These are phyloP conservation scores for Hetaerina titia DNA, from an alignment of 2,888 invertebrate species.

Conservation along the genomic window DNA sequence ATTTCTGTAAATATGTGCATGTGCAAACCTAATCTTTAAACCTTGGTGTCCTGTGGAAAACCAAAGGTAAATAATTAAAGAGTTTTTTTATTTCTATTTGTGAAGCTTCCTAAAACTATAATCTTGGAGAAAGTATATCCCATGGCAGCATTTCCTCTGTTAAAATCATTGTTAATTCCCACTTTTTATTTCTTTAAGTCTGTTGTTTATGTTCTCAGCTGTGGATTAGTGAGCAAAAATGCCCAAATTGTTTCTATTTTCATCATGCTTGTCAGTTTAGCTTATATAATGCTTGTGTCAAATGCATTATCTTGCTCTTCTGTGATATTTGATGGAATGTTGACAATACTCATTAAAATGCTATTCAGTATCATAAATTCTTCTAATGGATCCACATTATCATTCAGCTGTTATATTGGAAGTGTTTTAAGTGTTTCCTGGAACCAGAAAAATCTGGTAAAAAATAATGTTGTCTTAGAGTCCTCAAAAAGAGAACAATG, in stretches of 20 bases:
- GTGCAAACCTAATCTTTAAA: not conserved
- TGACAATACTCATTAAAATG: not conserved
- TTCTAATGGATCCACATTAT: not conserved
- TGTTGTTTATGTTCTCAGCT: not conserved
- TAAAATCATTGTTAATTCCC: not conserved
- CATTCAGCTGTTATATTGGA: not conserved
- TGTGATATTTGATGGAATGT: constrained; percentile 22
- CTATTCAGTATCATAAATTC: not conserved
- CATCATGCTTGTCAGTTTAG: not conserved
- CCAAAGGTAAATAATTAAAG: not conserved
- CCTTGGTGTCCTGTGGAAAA: not conserved
- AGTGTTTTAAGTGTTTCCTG: not conserved
- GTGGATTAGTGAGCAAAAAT: not conserved
- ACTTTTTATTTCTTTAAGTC: not conserved
- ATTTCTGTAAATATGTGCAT: not conserved
- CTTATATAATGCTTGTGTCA: not conserved
- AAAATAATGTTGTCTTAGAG: too few relatives aligned
- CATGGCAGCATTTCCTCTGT: not conserved
- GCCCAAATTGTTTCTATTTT: not conserved
- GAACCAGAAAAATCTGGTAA: not conserved
- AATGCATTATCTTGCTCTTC: not conserved
- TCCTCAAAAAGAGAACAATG: too few relatives aligned
- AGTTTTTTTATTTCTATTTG: not conserved
- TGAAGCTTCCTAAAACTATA: not conserved
- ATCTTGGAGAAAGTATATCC: not conserved